Evolutionary conservation across 2,113 vertebrate species (phyloP), one percentile per base, ranked within the genome.

Genomic region (Polyodon spathula): DNA sequence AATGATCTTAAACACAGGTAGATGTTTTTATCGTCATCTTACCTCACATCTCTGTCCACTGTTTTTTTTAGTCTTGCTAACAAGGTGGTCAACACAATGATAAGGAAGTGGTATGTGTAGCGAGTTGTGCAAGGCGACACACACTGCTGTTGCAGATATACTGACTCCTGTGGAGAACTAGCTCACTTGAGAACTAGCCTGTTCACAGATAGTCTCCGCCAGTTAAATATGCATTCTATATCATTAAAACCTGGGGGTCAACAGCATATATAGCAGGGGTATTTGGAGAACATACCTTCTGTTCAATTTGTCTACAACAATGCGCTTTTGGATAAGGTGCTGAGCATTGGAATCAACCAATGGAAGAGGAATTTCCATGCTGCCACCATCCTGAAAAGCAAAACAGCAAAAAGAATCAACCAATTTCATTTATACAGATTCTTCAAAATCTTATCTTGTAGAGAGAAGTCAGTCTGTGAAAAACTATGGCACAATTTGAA

Each of bases 271-370:
- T 6, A 9, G 6, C 11, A 39, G 8, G 12, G 50, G 37, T 4
- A 50, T 50, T 4, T 50, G 4, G 4, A 57, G 57, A 70, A 88
- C 92, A 70, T 69, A 98, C 96, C 72, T 83, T 84, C 86, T 88
- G 63, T 66, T 87, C 65, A 98, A 83, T 62, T 92, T 95, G 78
- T 97, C 93, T 74, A 94, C 86, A 15, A 89, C 81, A 0, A 98
- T 97, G 59, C 86, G 77, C 74, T 80, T 97, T 81, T 92, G 93
- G 69, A 98, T 95, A 72, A 90, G 76, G 56, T 86, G 86, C 80
- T 95, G 93, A 66, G 93, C 84, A 27, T 79, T 84, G 63, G 91
- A 97, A 80, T 98, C 93, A 14, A 97, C 75, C 40, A 92, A 85
- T 0, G 93, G 94, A 63, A 97, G 87, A 54, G 70, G 65, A 15